Evolutionary conservation across 2,888 invertebrate species (phyloP).

Genomic region (Ethmia dodecea): DNA sequence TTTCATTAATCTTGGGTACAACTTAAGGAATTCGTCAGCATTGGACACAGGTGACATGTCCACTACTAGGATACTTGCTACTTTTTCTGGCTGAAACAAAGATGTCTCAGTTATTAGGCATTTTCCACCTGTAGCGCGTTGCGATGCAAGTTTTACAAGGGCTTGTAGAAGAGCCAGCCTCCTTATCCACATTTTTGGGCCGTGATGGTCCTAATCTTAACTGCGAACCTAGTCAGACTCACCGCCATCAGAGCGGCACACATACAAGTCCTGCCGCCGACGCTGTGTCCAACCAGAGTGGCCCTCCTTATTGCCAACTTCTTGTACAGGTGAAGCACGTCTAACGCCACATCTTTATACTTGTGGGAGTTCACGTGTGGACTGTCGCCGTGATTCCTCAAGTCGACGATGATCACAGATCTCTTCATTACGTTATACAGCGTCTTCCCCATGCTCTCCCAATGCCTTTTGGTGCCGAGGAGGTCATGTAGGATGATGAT

Average conservation of each 20-base stretch:
- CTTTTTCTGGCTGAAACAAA: slow-evolving; percentile 66
- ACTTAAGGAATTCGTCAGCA: slow-evolving; percentile 67
- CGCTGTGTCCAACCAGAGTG: slow-evolving; percentile 90
- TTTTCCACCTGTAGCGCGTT: too few species aligned
- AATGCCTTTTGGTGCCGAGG: slow-evolving; percentile 91
- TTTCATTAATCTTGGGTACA: slow-evolving; percentile 79
- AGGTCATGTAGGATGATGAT: slow-evolving; percentile 86
- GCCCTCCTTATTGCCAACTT: slow-evolving; percentile 78
- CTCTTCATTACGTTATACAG: slow-evolving; percentile 83
- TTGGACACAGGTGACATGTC: slow-evolving; percentile 81
- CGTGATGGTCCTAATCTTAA: too few species aligned
- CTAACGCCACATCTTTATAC: slow-evolving; percentile 85
- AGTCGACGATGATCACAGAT: slow-evolving; percentile 89
- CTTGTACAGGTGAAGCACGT: slow-evolving; percentile 81
- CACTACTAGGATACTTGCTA: slow-evolving; percentile 80
- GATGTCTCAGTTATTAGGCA: background rate
- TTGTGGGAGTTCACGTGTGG: slow-evolving; percentile 85
- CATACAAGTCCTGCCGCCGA: slow-evolving; percentile 95
- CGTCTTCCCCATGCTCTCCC: slow-evolving; percentile 88
- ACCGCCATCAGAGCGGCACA: slow-evolving; percentile 84
- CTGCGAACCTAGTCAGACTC: slow-evolving; percentile 8
- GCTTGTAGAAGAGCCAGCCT: too few species aligned
- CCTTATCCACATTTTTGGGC: too few species aligned
- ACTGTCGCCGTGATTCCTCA: slow-evolving; percentile 96
- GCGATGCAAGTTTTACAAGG: too few species aligned